phyloP scores from a whole-genome alignment of 2,888 invertebrate species.

The Thysanoteuthis rhombus region DNA sequence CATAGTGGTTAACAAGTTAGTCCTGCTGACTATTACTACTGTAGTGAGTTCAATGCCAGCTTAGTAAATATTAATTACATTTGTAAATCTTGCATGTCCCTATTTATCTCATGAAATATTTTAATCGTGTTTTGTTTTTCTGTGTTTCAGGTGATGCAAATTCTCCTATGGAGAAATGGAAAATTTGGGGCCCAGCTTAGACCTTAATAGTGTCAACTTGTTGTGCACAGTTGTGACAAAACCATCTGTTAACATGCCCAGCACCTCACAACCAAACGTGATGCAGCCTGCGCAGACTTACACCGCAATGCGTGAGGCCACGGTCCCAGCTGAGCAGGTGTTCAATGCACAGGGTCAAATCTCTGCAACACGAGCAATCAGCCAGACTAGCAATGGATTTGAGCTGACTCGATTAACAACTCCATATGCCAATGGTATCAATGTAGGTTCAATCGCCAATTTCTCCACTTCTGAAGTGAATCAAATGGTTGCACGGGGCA shows the following conservation, averaged over 20 bases:
- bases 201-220: slow-evolving; percentile 13
- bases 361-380: slow-evolving; percentile 16
- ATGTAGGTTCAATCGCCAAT: background rate
- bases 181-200: slow-evolving; percentile 16
- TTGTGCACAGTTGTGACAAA: background rate
- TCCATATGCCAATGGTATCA: slow-evolving; percentile 27
- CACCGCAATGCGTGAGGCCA: background rate
- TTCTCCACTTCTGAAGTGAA: slow-evolving; percentile 25
- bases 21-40: no score
- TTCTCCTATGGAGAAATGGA: slow-evolving; percentile 24
- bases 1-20: no score
- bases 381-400: slow-evolving; percentile 22
- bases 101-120: background rate
- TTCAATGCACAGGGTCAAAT: slow-evolving; percentile 28
- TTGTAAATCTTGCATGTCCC: background rate
- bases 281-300: slow-evolving; percentile 20
- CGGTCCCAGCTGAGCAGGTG: slow-evolving; percentile 16
- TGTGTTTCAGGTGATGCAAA: slow-evolving; percentile 21
- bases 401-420: slow-evolving; percentile 18
- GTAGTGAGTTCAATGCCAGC: no score
- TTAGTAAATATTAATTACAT: background rate
- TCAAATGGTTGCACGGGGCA: slow-evolving; percentile 16
- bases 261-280: slow-evolving; percentile 26
- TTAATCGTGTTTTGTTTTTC: background rate
- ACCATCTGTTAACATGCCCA: slow-evolving; percentile 21